These are phyloP conservation scores for Monodelphis domestica DNA, from an alignment of 2,797 vertebrate genomes.

Conservation along the genomic window DNA sequence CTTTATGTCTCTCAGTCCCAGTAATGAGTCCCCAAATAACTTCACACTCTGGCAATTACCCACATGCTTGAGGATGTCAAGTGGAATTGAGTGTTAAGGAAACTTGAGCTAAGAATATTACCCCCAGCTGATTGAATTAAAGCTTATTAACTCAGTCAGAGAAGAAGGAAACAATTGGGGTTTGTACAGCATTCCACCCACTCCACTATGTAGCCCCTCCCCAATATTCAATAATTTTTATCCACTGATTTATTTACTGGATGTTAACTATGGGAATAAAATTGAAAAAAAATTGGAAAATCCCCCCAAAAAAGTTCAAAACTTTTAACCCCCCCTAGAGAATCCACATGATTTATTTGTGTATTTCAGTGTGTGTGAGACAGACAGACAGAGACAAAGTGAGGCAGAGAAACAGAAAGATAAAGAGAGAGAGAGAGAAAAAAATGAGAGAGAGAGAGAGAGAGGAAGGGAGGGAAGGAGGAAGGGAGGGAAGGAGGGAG, in stretches of 20 bases:
- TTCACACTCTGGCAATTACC: slow-evolving; percentile 55
- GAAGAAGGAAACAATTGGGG: neutral
- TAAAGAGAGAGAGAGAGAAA: neutral
- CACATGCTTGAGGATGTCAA: slow-evolving; percentile 10
- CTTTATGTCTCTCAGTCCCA: slow-evolving; percentile 27
- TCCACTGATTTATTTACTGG: too few relatives aligned
- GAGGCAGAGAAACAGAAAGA: too few relatives aligned
- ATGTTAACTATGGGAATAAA: too few relatives aligned
- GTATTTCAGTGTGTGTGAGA: too few relatives aligned
- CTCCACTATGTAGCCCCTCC: neutral
- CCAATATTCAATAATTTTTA: too few relatives aligned
- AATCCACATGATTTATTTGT: too few relatives aligned
- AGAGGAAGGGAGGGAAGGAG: neutral
- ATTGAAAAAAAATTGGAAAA: too few relatives aligned
- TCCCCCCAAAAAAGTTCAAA: too few relatives aligned
- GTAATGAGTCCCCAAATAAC: slow-evolving; percentile 37
- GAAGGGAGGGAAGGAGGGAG: neutral
- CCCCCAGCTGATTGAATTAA: neutral
- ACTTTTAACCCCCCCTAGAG: too few relatives aligned
- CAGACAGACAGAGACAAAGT: neutral
- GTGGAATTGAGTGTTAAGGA: slow-evolving; percentile 12
- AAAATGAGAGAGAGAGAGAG: too few relatives aligned
- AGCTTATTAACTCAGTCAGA: neutral
- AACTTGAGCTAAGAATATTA: slow-evolving; percentile 21
- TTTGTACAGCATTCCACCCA: too few relatives aligned